Evolutionary conservation across 2,888 invertebrate species (phyloP), one percentile per base, ranked within the genome.

Genomic region (Caenorhabditis sp.): DNA sequence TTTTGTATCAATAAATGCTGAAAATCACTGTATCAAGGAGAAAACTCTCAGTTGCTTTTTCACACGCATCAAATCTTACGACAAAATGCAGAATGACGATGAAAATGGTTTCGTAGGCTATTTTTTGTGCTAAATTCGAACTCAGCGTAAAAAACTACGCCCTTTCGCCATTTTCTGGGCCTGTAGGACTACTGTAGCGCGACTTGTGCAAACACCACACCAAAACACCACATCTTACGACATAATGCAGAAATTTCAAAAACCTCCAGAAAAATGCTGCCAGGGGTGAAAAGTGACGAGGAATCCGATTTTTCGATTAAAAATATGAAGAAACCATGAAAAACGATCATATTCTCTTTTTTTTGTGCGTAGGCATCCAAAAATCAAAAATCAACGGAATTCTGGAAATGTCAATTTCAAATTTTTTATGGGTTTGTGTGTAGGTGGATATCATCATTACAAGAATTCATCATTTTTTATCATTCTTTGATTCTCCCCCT

Each of bases 151-250:
- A 51, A 51, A 51, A 22, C 22, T 22, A 22, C 51, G 22, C 22
- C 10, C n/a, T n/a, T n/a, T n/a, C n/a, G 10, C 10, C 51, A 19
- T 22, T 51, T 51, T 51, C 8, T 22, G 22, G 51, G 22, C 10
- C n/a, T 10, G 22, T 22, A 24, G 22, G n/a, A 24, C 22, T 3
- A 35, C 22, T 35, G 31, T 35, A 35, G 31, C 31, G n/a, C n/a
- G n/a, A n/a, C n/a, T n/a, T 54, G 54, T 51, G 51, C 51, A 51
- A 22, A 51, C 51, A 51, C 51, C 51, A 24, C 44, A 44, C 10
- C 44, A 19, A 47, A 26, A 54, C 54, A 54, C 54, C 26, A 14
- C 2, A 47, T 10, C 47, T 19, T 24, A 54, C 54, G 54, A 54
- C 54, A 54, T 26, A 54, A 54, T 54, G 54, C 54, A 54, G 22